Conservation (phyloP, 2,797 vertebrate genomes). For the Furcifer pardalis region DNA sequence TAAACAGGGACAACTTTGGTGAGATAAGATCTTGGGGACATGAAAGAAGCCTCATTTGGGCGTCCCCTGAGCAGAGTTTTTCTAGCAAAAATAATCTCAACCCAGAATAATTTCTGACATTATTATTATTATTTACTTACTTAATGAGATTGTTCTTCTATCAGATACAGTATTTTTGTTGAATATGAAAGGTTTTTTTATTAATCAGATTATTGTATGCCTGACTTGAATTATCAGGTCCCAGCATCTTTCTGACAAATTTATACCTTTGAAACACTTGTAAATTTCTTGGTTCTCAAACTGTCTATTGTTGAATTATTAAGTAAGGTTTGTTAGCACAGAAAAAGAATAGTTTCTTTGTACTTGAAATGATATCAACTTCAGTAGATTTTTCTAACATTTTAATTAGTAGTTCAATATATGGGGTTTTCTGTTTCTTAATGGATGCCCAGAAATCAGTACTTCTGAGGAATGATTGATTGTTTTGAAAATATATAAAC, state of each 20-base stretch:
- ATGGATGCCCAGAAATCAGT: not conserved
- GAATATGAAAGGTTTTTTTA: not conserved
- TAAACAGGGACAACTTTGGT: no score
- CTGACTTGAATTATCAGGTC: conserved; percentile 30
- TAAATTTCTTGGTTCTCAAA: conserved; percentile 42
- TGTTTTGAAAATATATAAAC: conserved; percentile 47
- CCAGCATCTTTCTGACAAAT: conserved; percentile 56
- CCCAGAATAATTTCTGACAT: no score
- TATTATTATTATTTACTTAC: no score
- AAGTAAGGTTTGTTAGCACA: not conserved
- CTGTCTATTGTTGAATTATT: conserved; percentile 47
- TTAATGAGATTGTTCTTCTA: not conserved
- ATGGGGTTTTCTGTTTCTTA: not conserved
- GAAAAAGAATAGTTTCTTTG: not conserved
- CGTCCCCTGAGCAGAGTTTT: no score
- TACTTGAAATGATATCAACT: not conserved
- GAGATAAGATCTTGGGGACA: no score
- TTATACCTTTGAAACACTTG: conserved; percentile 54
- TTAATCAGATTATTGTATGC: not conserved
- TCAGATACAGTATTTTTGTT: not conserved
- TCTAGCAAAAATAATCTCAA: no score
- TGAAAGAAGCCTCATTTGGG: no score
- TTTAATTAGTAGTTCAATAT: not conserved
- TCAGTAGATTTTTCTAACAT: not conserved
- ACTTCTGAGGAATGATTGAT: conserved; percentile 24